Percentiles rank a stretch among this genome's conserved stretches.
phyloP scores from a whole-genome alignment of 2,113 vertebrate species.

The Leucoraja erinaceus region DNA sequence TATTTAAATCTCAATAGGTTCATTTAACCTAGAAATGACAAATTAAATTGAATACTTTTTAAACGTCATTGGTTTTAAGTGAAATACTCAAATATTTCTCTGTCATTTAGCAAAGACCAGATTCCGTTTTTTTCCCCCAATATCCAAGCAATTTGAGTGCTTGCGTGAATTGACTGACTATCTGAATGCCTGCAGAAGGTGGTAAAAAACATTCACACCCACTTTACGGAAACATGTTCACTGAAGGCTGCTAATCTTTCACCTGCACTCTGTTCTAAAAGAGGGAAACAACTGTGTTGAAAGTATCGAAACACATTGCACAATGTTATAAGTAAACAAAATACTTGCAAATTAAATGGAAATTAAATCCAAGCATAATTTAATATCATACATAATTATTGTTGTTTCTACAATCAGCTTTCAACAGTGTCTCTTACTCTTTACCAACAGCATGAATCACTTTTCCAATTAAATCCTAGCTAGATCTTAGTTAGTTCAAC shows the following conservation, averaged over 20 bases:
- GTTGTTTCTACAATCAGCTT: background rate
- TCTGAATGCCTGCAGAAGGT: background rate
- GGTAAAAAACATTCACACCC: background rate
- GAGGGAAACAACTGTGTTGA: background rate
- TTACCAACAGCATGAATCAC: background rate
- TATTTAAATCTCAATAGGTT: too few species aligned
- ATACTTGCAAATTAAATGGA: slow-evolving; percentile 8
- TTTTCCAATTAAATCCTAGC: background rate
- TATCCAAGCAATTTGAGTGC: background rate
- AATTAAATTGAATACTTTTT: background rate
- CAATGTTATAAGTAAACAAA: background rate
- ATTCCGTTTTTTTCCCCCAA: background rate
- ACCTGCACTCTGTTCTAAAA: background rate
- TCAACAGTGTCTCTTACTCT: background rate
- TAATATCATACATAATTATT: background rate
- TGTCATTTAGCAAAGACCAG: background rate
- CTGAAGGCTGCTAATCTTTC: background rate
- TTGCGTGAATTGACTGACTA: background rate
- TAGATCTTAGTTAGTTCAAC: background rate
- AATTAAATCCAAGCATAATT: background rate
- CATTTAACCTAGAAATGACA: too few species aligned
- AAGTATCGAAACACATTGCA: background rate
- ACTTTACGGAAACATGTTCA: background rate
- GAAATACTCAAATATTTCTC: background rate
- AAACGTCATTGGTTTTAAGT: background rate